Percentiles rank a stretch among this genome's conserved stretches.
These are phyloP conservation scores for Petrocephalus microphthalmus DNA, from an alignment of 2,113 vertebrate genomes.

Conservation along the genomic window DNA sequence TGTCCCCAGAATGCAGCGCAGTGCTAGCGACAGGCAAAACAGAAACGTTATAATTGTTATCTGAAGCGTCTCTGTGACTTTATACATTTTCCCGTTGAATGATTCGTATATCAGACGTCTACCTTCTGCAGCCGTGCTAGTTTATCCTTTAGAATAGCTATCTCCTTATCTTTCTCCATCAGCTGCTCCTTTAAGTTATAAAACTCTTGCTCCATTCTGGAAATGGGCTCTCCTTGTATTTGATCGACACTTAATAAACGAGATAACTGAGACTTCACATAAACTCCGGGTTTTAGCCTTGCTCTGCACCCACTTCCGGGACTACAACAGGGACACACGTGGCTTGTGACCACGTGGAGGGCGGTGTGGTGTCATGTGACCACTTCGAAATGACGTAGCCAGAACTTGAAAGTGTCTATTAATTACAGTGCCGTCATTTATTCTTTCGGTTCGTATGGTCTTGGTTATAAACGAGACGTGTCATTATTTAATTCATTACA, in stretches of 20 bases:
- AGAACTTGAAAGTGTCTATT: background rate
- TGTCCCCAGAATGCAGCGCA: background rate
- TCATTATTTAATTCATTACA: background rate
- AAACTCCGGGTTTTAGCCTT: background rate
- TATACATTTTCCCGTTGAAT: background rate
- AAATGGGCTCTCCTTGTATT: background rate
- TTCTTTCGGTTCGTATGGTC: background rate
- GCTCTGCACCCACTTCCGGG: conserved; percentile 19
- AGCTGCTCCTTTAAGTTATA: conserved; percentile 48
- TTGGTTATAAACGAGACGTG: background rate
- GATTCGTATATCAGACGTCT: background rate
- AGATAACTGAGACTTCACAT: background rate
- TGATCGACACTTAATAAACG: background rate
- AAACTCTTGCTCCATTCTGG: conserved; percentile 47
- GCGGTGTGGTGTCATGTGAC: background rate
- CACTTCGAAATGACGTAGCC: background rate
- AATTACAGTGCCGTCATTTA: background rate
- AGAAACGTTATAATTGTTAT: background rate
- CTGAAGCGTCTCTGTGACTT: background rate
- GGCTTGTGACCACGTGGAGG: conserved; percentile 17
- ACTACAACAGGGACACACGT: conserved; percentile 8
- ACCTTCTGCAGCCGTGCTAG: conserved; percentile 52
- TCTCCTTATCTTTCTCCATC: conserved; percentile 51
- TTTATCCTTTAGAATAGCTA: conserved; percentile 51
- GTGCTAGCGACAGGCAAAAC: background rate